Evolutionary conservation across 2,797 vertebrate species (phyloP), one percentile per base, ranked within the genome.

Genomic region (Gambelia wislizenii): DNA sequence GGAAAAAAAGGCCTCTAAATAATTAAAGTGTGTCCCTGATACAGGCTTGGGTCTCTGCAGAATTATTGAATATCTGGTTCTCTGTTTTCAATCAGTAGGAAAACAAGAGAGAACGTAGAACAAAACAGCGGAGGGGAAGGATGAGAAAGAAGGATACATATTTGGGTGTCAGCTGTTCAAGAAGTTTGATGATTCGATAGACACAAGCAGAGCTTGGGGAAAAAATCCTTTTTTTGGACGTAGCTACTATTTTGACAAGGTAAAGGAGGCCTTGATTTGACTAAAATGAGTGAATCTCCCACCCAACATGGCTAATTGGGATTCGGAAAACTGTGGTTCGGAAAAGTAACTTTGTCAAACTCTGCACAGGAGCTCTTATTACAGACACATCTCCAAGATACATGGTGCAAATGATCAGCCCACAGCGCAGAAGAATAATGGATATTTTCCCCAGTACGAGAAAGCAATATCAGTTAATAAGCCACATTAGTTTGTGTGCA

Each of bases 21-120:
- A 69, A 83, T 83, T 83, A 83, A 83, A 69, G 8, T 47, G 25
- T 49, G 81, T 83, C 61, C 81, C 44, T 69, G 59, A 67, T 83
- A 67, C 25, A 33, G 59, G 67, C 59, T 82, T 64, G 27, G 42
- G 59, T 61, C 44, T 49, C 42, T 83, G 61, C 16, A 69, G 81
- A 83, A 83, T 83, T 47, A 83, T 18, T 83, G 18, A 64, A 83
- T 69, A 83, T 83, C 81, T 30, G 16, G 14, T 83, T 44, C 42
- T 49, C 25, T n/a, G 42, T 83, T 83, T 83, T 83, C 81, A 83
- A 22, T 67, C 81, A 83, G 80, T 9, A 83, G 12, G 59, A 67
- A 83, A 59, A 83, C 18, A 67, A 83, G 8, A 44, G 33, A 69
- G 14, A 33, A 67, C 4, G n/a, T 22, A 69, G 16, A 67, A 69